Evolutionary conservation across 2,113 vertebrate species (phyloP).

Genomic region (Pelusios castaneus): DNA sequence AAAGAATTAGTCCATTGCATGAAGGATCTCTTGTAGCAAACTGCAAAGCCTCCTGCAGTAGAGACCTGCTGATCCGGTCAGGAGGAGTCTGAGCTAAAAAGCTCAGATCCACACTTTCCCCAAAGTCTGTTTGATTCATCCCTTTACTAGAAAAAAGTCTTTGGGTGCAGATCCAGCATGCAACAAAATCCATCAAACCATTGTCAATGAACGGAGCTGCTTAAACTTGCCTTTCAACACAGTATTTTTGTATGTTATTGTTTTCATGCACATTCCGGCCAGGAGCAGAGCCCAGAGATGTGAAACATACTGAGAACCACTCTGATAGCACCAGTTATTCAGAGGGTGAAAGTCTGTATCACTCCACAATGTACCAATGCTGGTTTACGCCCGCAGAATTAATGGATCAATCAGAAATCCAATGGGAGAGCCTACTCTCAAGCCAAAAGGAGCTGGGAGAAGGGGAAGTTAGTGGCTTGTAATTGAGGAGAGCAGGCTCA

Average conservation of each 20-base stretch:
- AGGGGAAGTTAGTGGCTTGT: background rate
- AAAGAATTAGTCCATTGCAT: background rate
- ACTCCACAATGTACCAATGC: background rate
- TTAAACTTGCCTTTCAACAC: background rate
- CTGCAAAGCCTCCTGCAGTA: background rate
- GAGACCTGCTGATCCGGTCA: background rate
- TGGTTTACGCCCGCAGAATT: background rate
- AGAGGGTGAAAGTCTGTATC: background rate
- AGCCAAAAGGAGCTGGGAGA: background rate
- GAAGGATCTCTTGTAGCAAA: accelerated
- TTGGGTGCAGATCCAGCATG: background rate
- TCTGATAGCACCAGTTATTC: background rate
- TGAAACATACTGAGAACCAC: background rate
- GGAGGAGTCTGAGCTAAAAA: accelerated
- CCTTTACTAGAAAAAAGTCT: background rate
- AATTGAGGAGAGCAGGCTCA: background rate
- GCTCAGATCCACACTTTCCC: accelerated
- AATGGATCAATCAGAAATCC: background rate
- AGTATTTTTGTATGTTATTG: accelerated
- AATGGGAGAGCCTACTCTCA: background rate
- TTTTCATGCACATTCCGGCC: background rate
- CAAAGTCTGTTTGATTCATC: accelerated
- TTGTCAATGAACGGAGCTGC: background rate
- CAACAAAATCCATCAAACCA: accelerated
- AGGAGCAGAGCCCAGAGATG: accelerated